Percentiles rank a stretch among this genome's conserved stretches.
Evolutionary conservation across 2,888 invertebrate species (phyloP).

Genomic region (Drosophila suboccidentalis): DNA sequence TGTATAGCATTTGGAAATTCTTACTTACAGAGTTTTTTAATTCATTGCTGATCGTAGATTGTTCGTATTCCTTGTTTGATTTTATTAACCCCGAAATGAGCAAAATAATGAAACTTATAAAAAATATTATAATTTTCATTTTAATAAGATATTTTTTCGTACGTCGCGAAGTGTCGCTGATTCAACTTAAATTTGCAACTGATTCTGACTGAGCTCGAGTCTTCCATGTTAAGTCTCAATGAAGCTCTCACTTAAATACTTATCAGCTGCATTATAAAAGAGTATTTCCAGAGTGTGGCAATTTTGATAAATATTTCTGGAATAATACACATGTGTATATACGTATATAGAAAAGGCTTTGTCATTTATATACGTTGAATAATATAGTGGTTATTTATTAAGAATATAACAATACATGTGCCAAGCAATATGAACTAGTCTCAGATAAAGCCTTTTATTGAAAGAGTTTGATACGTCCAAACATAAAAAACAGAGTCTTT

Average conservation of each 20-base stretch:
- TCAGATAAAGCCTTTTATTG: no score
- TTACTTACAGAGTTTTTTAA: neutral
- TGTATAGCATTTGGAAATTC: neutral
- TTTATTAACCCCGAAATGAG: neutral
- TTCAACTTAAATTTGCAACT: neutral
- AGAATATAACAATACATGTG: no score
- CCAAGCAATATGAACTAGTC: no score
- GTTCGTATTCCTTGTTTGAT: neutral
- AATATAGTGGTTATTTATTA: no score
- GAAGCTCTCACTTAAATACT: neutral
- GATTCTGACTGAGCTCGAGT: neutral
- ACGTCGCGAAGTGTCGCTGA: no score
- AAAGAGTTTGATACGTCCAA: no score
- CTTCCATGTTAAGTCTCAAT: neutral
- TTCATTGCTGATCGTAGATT: neutral
- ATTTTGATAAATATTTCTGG: neutral
- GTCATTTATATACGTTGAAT: no score
- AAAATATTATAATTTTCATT: neutral
- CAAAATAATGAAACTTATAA: neutral
- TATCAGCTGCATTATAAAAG: constrained; percentile 1
- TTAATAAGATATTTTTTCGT: neutral
- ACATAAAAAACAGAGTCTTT: no score
- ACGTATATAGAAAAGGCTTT: no score
- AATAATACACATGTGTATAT: neutral
- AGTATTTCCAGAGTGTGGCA: neutral